A percentile compares a stretch with the other conserved stretches of the same genome.
Evolutionary conservation across 2,888 invertebrate species (phyloP).

Genomic region (Steinernema carpocapsae): DNA sequence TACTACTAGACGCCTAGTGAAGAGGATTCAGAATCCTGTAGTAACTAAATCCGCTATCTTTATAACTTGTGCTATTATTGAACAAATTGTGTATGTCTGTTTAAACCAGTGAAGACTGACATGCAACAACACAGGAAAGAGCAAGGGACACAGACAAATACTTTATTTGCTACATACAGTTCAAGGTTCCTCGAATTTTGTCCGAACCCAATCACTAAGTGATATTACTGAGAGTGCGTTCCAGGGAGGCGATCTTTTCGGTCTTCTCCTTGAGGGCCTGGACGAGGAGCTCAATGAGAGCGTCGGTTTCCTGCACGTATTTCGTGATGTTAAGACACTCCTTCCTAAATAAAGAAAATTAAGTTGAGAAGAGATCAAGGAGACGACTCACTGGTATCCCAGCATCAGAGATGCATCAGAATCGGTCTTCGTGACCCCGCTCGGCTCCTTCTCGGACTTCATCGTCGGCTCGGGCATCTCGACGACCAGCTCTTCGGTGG

Average conservation of each 20-base stretch:
- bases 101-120: neutral
- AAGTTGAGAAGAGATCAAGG: neutral
- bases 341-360: neutral
- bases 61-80: conserved; percentile 19
- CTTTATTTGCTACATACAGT: too few relatives aligned
- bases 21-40: conserved; percentile 11
- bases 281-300: conserved; percentile 17
- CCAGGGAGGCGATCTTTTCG: neutral
- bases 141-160: too few relatives aligned
- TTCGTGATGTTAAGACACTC: conserved; percentile 15
- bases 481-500: neutral
- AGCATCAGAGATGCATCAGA: neutral
- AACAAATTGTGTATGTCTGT: neutral
- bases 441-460: neutral
- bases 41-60: neutral
- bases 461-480: neutral
- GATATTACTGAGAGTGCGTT: neutral
- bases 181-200: too few relatives aligned
- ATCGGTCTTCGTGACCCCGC: neutral
- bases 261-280: conserved; percentile 26
- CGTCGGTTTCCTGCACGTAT: conserved; percentile 30
- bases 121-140: too few relatives aligned
- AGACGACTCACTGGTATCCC: conserved; percentile 6
- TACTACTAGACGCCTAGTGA: conserved; percentile 76
- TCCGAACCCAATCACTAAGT: too few relatives aligned